These are phyloP conservation scores for Channa striata DNA, from an alignment of 2,797 vertebrate species.

Conservation along the genomic window DNA sequence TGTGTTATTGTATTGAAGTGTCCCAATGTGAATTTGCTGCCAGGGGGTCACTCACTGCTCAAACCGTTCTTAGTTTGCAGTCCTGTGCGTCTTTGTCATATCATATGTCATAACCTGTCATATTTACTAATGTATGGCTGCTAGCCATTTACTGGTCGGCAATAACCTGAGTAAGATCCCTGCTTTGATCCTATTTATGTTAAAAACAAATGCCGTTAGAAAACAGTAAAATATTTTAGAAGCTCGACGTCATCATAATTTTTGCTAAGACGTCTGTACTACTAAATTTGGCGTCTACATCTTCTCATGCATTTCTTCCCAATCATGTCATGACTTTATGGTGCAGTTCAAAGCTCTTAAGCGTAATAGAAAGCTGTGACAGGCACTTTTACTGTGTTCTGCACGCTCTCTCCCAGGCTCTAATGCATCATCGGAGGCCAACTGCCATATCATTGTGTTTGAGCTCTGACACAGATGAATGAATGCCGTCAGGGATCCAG, in stretches of 20 bases:
- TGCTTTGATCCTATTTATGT: slow-evolving; percentile 37
- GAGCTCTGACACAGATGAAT: slow-evolving; percentile 62
- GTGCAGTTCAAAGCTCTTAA: slow-evolving; percentile 59
- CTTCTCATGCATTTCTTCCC: slow-evolving; percentile 69
- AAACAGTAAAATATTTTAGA: slow-evolving; percentile 54
- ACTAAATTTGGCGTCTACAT: slow-evolving; percentile 57
- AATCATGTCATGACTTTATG: slow-evolving; percentile 63
- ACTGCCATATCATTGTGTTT: slow-evolving; percentile 58
- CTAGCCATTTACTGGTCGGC: too few species aligned
- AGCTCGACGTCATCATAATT: slow-evolving; percentile 57
- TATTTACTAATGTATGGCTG: too few species aligned
- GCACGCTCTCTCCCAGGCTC: slow-evolving; percentile 44
- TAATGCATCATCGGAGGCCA: slow-evolving; percentile 57
- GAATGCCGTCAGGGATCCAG: slow-evolving; percentile 40
- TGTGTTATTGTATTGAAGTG: too few species aligned
- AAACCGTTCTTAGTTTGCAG: too few species aligned
- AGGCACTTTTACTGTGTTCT: slow-evolving; percentile 57
- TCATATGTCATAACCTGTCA: too few species aligned
- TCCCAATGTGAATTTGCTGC: too few species aligned
- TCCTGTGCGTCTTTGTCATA: too few species aligned
- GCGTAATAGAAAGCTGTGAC: slow-evolving; percentile 54
- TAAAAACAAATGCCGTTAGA: slow-evolving; percentile 43
- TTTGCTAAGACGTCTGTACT: slow-evolving; percentile 46
- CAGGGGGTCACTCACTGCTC: too few species aligned
- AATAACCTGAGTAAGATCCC: slow-evolving; percentile 25